phyloP scores from a whole-genome alignment of 2,113 vertebrate genomes.

The Cygnus atratus region DNA sequence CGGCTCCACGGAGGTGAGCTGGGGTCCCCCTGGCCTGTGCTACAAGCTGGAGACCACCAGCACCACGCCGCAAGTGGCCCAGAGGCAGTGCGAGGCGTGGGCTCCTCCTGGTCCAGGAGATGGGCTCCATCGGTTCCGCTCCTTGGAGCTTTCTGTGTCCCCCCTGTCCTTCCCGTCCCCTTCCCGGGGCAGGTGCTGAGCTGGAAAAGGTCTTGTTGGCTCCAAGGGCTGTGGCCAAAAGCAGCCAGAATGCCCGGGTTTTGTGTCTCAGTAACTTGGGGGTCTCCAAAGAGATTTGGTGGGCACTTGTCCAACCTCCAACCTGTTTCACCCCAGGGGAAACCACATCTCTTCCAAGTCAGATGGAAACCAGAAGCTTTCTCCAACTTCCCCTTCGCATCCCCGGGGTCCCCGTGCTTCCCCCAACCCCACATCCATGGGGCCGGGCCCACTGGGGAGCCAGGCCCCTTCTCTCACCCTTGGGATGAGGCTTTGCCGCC shows the following conservation, averaged over 20 bases:
- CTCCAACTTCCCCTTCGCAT: not conserved
- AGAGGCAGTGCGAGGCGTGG: fast-evolving
- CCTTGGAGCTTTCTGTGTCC: not conserved
- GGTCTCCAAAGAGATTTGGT: not conserved
- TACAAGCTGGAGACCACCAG: not conserved
- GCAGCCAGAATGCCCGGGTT: fast-evolving
- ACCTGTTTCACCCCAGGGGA: not conserved
- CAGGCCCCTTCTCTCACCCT: not conserved
- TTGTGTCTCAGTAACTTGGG: fast-evolving
- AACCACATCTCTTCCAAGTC: not conserved
- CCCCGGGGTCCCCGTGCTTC: not conserved
- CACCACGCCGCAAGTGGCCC: fast-evolving
- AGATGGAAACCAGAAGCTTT: not conserved
- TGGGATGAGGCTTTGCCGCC: not conserved
- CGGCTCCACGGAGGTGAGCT: not conserved
- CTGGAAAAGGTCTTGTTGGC: not conserved
- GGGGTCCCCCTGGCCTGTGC: not conserved
- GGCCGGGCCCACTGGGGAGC: not conserved
- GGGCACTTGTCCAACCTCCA: not conserved
- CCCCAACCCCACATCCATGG: fast-evolving
- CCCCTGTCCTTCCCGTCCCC: not conserved
- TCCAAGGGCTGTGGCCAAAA: not conserved
- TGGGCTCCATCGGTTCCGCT: not conserved
- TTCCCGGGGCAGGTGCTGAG: not conserved
- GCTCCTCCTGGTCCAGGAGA: not conserved